These are phyloP conservation scores for Camponotus floridanus DNA, from an alignment of 1,140 invertebrate species.

Conservation along the genomic window DNA sequence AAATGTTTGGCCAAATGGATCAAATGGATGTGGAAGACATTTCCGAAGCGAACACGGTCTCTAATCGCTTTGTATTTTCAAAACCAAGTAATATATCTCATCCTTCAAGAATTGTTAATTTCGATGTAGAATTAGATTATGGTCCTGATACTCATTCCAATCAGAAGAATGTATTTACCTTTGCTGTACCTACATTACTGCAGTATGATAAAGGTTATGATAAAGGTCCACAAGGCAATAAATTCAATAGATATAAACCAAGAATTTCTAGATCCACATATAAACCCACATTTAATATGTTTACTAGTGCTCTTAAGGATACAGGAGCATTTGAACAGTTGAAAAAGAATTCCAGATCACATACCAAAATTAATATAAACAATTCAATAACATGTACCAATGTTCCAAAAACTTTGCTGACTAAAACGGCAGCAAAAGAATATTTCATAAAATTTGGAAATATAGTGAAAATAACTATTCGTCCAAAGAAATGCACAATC, in stretches of 20 bases:
- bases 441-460: slow-evolving; percentile 90
- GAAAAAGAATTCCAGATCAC: slow-evolving; percentile 75
- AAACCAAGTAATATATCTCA: slow-evolving; percentile 70
- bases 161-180: slow-evolving; percentile 60
- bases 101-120: slow-evolving; percentile 63
- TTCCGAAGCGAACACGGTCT: neutral
- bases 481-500: slow-evolving; percentile 87
- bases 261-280: slow-evolving; percentile 66
- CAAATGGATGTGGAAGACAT: slow-evolving; percentile 30
- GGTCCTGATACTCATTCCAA: slow-evolving; percentile 37
- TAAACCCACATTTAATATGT: slow-evolving; percentile 68
- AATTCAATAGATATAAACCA: slow-evolving; percentile 63
- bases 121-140: slow-evolving; percentile 59
- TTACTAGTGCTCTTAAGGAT: slow-evolving; percentile 71
- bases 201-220: slow-evolving; percentile 30
- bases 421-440: slow-evolving; percentile 87
- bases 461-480: slow-evolving; percentile 88
- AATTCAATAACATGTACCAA: slow-evolving; percentile 86
- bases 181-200: slow-evolving; percentile 70
- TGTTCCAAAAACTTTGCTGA: slow-evolving; percentile 89
- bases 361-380: slow-evolving; percentile 67
- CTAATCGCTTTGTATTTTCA: slow-evolving; percentile 77
- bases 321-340: slow-evolving; percentile 68
- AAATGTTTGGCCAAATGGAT: neutral
- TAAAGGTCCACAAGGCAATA: neutral